These are phyloP conservation scores for Corapipo altera DNA, from an alignment of 2,113 vertebrate species.

Conservation along the genomic window DNA sequence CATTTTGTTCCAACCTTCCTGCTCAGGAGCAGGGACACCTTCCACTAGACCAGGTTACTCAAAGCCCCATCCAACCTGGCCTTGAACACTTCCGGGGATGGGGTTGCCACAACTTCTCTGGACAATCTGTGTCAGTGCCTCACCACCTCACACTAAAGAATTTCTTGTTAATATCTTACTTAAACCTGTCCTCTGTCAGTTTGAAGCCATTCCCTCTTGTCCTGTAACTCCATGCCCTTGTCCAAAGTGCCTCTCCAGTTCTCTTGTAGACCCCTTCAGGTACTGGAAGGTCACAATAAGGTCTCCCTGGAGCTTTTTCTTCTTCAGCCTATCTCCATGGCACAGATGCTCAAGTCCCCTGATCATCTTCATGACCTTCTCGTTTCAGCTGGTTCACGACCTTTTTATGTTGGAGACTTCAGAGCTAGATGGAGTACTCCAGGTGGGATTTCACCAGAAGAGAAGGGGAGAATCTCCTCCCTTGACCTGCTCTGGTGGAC, in stretches of 20 bases:
- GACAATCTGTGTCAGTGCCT: not conserved
- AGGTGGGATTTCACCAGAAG: not conserved
- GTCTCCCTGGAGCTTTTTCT: not conserved
- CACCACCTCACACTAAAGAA: not conserved
- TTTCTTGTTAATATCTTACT: not conserved
- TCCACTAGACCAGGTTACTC: not conserved
- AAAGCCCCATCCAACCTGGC: not conserved
- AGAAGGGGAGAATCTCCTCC: not conserved
- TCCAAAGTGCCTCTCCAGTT: not conserved
- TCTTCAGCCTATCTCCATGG: not conserved
- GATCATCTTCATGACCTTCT: not conserved
- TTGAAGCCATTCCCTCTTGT: not conserved
- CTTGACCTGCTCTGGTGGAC: not conserved
- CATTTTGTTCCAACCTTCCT: not conserved
- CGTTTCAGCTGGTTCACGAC: accelerated
- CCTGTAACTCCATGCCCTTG: not conserved
- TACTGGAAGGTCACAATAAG: not conserved
- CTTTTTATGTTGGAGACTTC: not conserved
- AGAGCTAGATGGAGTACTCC: not conserved
- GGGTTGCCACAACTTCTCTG: not conserved
- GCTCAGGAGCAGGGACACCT: not conserved
- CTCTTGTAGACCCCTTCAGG: not conserved
- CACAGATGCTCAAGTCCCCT: not conserved
- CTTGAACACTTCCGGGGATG: not conserved
- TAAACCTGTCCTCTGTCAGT: not conserved